Percentiles rank a stretch among this genome's conserved stretches.
phyloP scores from a whole-genome alignment of 37 sponge, comb jelly and placozoan species.

The Axinella damicornis region DNA sequence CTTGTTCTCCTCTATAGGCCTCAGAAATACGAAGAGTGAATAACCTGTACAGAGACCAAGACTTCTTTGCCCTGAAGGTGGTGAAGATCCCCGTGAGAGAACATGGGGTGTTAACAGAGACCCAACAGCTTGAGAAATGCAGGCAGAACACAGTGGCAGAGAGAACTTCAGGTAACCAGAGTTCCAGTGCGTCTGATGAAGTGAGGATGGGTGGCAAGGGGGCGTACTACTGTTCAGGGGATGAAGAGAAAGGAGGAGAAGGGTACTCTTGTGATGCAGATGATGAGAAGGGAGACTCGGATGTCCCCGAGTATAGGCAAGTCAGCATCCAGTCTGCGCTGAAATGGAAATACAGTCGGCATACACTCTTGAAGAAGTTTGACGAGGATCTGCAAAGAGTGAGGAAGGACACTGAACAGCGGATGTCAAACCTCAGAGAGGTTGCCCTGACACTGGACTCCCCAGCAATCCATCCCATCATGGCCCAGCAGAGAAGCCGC shows the following conservation, averaged over 20 bases:
- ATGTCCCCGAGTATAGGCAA: conserved; percentile 36
- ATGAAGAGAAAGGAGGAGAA: neutral
- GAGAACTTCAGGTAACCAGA: conserved; percentile 13
- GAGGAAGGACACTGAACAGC: conserved; percentile 53
- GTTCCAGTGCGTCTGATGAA: conserved; percentile 50
- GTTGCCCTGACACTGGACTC: conserved; percentile 35
- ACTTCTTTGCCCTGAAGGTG: conserved; percentile 79
- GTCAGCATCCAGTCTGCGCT: conserved; percentile 75
- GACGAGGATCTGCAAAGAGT: conserved; percentile 73
- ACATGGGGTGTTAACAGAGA: conserved; percentile 71
- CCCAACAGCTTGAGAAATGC: conserved; percentile 58
- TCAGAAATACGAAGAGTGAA: conserved; percentile 80
- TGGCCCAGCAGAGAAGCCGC: neutral
- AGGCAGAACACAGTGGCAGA: conserved; percentile 40
- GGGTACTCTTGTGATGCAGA: conserved; percentile 54
- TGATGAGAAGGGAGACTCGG: conserved; percentile 64
- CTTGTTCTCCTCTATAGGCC: conserved; percentile 34
- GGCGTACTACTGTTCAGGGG: conserved; percentile 53
- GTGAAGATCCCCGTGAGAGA: conserved; percentile 79
- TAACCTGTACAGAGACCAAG: conserved; percentile 79
- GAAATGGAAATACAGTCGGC: conserved; percentile 65
- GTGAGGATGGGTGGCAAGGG: conserved; percentile 49
- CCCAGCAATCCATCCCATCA: conserved; percentile 36
- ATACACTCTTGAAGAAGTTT: conserved; percentile 61
- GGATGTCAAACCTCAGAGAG: conserved; percentile 19